A percentile compares a stretch with the other conserved stretches of the same genome.
Conservation (phyloP, 2,888 invertebrate genomes). For the Pilophorus perplexus region DNA sequence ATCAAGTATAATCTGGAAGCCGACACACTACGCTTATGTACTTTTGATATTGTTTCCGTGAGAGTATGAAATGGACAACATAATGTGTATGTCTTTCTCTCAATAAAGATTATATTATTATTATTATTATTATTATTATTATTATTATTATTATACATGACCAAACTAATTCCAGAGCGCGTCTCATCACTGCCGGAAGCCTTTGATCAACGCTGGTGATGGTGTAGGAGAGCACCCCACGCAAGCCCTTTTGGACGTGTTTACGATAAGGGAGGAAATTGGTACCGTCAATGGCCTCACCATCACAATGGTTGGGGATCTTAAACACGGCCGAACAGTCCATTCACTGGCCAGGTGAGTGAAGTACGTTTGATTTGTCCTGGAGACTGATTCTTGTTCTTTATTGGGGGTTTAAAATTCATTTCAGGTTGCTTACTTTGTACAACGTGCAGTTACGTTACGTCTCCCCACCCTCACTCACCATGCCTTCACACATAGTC, state of each 20-base stretch:
- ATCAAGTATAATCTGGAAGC: too few relatives aligned
- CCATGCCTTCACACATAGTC: constrained; percentile 86
- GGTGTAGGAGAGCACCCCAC: constrained; percentile 97
- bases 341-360: constrained; percentile 84
- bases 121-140: neutral
- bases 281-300: constrained; percentile 97
- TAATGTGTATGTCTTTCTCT: neutral
- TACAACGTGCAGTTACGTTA: constrained; percentile 92
- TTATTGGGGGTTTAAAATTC: constrained; percentile 9
- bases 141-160: constrained; percentile 47
- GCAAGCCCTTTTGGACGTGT: constrained; percentile 94
- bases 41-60: too few relatives aligned
- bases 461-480: constrained; percentile 80
- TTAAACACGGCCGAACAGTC: constrained; percentile 96
- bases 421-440: constrained; percentile 71
- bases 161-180: constrained; percentile 62
- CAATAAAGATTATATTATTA: neutral
- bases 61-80: too few relatives aligned
- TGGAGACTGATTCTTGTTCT: neutral
- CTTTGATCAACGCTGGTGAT: constrained; percentile 97
- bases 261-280: constrained; percentile 97
- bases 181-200: constrained; percentile 77
- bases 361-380: neutral
- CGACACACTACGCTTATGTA: too few relatives aligned
- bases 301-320: constrained; percentile 96